Evolutionary conservation across 2,888 invertebrate species (phyloP), one percentile per base, ranked within the genome.

Genomic region (Tachina lurida): DNA sequence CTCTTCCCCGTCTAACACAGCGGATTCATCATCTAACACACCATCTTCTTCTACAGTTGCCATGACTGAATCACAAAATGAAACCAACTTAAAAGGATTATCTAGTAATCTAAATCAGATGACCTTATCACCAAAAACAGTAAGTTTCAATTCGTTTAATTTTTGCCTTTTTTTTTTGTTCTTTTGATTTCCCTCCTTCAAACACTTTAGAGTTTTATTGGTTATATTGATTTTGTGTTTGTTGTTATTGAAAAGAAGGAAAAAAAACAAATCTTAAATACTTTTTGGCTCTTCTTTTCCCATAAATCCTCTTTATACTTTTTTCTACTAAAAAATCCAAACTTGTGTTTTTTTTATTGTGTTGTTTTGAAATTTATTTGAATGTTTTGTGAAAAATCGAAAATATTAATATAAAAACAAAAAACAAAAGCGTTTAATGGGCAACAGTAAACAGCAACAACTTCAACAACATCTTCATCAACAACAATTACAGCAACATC

Each of bases 81-180:
- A 90, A 56, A 84, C 89, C 47, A 91, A 88, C 60, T 88, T 91
- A 56, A 92, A 90, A 71, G 91, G 90, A 54, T 87, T 92, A 62
- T 90, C 90, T 63, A 90, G 88, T 70, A 90, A 89, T 62, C 87
- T 92, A 85, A 91, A 91, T 74, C 90, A 92, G 77, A 88, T 92
- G 79, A 89, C 90, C 75, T 88, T 92, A 63, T 89, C 91, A 79
- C 88, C 89, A 84, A 91, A 91, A 89, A 89, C 90, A 91, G 92
- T 92, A 91, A 91, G 87, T 87, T 58, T 4, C 2, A 4, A 15
- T 54, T 7, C 41, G 10, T 68, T 47, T 41, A 49, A 58, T 71
- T 63, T 49, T 70, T 47, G 49, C 39, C 74, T 52, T 68, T 15
- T 47, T n/a, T 31, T 77, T 60, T 10, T 60, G 7, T 52, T 19